Evolutionary conservation across 1,140 invertebrate genomes (phyloP), one percentile per base, ranked within the genome.

Genomic region (Portunus trituberculatus): DNA sequence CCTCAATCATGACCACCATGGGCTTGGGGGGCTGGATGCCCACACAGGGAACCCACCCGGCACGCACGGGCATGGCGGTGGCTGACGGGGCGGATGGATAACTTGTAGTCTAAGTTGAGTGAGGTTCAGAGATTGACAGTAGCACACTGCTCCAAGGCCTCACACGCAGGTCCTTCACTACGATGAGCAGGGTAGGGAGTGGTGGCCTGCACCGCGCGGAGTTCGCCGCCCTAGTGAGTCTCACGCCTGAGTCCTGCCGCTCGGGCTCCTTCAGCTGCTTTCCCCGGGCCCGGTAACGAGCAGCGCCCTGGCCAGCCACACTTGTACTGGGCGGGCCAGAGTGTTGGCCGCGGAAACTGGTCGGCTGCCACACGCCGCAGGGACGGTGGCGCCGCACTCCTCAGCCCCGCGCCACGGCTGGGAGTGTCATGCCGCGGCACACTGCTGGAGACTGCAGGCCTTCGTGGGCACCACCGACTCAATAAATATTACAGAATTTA

Each of bases 81-180:
- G 84, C 14, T 83, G 83, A 88, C 29, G 52, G 31, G 59, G 89
- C 92, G 31, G 67, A 76, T n/a, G 67, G n/a, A 76, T 59, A 10
- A 10, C 52, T 59, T 59, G 52, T 20, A 14, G 52, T 10, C 67
- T 20, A 76, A 76, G 67, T 76, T n/a, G 20, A 20, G 20, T 20
- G 20, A 76, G 67, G 25, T 76, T 76, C 67, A 7, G 67, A 1
- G 67, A 82, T 16, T 28, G 92, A 98, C 97, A 97, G 97, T 99
- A 98, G 96, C 99, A 98, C 87, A 99, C 98, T 99, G 99, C 99
- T 97, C 90, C 7, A 91, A n/a, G 2, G 45, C 0, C 31, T 28
- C 28, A 16, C 45, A 48, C 29, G 29, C 4, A 52, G 4, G 52
- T 67, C 16, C 45, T 67, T 76, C 67, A 76, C 67, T 76, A 7